Conservation (phyloP, 2,113 vertebrate genomes). For the Muntiacus reevesi region DNA sequence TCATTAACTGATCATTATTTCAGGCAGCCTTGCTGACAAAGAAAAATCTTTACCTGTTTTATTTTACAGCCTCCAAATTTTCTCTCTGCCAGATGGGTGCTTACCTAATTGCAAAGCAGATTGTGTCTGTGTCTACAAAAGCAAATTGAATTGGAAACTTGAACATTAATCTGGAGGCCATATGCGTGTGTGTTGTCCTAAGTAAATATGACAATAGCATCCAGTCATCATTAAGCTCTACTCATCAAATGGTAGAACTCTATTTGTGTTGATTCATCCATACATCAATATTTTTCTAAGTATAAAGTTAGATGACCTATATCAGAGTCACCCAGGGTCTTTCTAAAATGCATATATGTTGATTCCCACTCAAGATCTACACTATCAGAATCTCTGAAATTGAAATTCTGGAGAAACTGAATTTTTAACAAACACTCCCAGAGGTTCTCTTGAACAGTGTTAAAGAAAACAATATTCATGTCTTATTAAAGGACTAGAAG, state of each 20-base stretch:
- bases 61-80: constrained; percentile 62
- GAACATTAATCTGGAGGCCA: constrained; percentile 64
- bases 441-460: background rate
- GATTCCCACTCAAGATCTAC: background rate
- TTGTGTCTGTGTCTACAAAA: constrained; percentile 64
- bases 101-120: constrained; percentile 71
- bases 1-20: constrained; percentile 65
- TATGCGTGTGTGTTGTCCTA: constrained; percentile 56
- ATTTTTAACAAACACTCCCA: background rate
- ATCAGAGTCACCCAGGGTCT: background rate
- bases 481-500: background rate
- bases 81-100: constrained; percentile 66
- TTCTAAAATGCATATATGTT: background rate
- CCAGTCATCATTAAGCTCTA: constrained; percentile 18
- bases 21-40: constrained; percentile 59
- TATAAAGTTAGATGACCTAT: background rate
- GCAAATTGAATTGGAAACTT: constrained; percentile 64
- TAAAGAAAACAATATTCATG: background rate
- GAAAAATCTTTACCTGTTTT: constrained; percentile 69
- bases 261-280: background rate
- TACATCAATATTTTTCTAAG: background rate
- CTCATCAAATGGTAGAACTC: background rate
- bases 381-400: background rate
- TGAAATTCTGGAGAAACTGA: background rate
- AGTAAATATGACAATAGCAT: constrained; percentile 62